Base-by-base conservation (phyloP, 1,140 invertebrate genomes). In the Drosophila elegans region DNA sequence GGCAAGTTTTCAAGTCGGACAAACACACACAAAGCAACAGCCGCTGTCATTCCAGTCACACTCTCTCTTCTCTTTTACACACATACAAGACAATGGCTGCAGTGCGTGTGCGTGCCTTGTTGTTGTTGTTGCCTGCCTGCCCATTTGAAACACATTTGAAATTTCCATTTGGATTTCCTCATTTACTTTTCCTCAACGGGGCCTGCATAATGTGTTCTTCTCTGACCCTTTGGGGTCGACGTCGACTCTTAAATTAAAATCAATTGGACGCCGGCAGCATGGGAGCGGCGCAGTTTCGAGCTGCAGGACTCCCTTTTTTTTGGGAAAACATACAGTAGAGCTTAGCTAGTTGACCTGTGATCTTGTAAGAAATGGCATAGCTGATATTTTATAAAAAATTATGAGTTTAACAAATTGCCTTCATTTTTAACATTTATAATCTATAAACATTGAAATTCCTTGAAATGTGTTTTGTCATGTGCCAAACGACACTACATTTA, bases 91-190 rank as follows among this genome's bases (percentile, higher is more conserved):
- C 16, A 9, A 51, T 16, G 2, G 3, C 29, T 29, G 4, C 45
- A 63, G 59, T 78, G 71, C 83, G 76, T 46, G 57, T 71, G 62
- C 46, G 57, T 68, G 59, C 49, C 62, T 71, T 73, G 25, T 60
- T 64, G 52, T 60, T 79, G 62, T 57, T 51, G 54, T 68, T 73
- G 71, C 68, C 55, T 44, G 56, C 39, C 56, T 81, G 64, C 74
- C 68, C 80, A 81, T 81, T 86, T 74, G 74, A 86, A 82, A 79
- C 82, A 85, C 85, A 91, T 90, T 90, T 82, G 79, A 88, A 85
- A 86, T 91, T 90, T 89, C 80, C 85, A 78, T 90, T 79, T 90
- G 75, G 64, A 78, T 85, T 81, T 90, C 79, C 88, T 80, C 79
- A 86, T 80, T 86, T 91, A 79, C 51, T 80, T 86, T 72, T 64